Conservation (phyloP, 2,797 vertebrate genomes). For the Myiotriccus ornatus region DNA sequence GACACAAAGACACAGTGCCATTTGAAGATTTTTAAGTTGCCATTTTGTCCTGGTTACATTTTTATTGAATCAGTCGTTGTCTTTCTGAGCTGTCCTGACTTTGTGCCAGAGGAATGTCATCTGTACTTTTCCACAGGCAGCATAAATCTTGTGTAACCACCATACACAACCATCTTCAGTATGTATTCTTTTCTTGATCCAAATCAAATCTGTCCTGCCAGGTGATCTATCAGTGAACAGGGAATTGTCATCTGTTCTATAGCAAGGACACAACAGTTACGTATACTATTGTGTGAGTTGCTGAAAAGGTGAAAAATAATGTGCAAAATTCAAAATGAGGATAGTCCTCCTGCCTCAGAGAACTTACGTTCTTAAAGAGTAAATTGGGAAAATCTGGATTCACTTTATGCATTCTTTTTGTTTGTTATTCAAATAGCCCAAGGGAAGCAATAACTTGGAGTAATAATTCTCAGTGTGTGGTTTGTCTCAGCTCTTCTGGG, state of each 20-base stretch:
- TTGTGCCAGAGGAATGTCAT: slow-evolving; percentile 22
- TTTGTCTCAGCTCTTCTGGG: slow-evolving; percentile 46
- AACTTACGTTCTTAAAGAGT: not conserved
- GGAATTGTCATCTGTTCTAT: not conserved
- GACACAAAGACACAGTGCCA: not conserved
- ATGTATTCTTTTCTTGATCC: not conserved
- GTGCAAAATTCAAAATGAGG: not conserved
- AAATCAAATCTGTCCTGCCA: not conserved
- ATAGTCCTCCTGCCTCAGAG: not conserved
- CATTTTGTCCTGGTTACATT: slow-evolving; percentile 11
- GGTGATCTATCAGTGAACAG: not conserved
- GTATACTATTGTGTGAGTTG: not conserved
- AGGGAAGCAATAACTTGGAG: slow-evolving; percentile 52
- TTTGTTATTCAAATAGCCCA: slow-evolving; percentile 56
- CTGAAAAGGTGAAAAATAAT: not conserved
- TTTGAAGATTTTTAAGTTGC: not conserved
- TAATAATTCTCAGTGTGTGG: slow-evolving; percentile 58
- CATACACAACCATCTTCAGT: not conserved
- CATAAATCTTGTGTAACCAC: slow-evolving; percentile 7
- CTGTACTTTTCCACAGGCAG: slow-evolving; percentile 1
- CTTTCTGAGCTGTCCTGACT: slow-evolving; percentile 8
- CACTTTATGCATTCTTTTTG: slow-evolving; percentile 50
- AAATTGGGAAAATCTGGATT: slow-evolving; percentile 52
- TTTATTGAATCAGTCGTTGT: slow-evolving; percentile 13
- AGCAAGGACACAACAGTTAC: not conserved